Evolutionary conservation across 2,888 invertebrate species (phyloP), one percentile per base, ranked within the genome.

Genomic region (Leucophenga montana): DNA sequence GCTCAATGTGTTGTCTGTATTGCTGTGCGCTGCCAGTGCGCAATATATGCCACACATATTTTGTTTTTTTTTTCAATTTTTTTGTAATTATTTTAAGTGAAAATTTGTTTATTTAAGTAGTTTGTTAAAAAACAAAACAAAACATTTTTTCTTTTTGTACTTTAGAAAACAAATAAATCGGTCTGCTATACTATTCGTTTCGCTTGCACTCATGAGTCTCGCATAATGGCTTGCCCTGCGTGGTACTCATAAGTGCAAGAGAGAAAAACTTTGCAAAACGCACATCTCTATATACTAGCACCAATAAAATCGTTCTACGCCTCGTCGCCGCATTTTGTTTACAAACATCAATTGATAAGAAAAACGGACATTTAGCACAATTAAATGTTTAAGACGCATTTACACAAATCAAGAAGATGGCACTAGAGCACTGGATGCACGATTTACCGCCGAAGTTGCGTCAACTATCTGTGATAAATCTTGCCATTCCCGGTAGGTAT

Each of bases 401-500:
- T 20, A 4, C n/a, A 18, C 9, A 5, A 53, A 14, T 57, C 57
- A 16, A 8, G 39, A 73, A 27, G 22, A 82, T 82, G 85, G 27
- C 78, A 39, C 78, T 77, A 69, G 92, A 92, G 83, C 89, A 91
- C 76, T 95, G 94, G 94, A 95, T 95, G 95, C 89, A 90, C 39
- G 90, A 91, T 72, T 86, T 94, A 77, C 92, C 94, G 66, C 88
- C 89, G 16, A 86, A 89, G 69, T 83, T 94, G 33, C 91, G 91
- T 81, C 88, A 91, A 71, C 73, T 92, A 71, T 92, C 95, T 27
- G 87, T 95, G 70, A 93, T 94, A 76, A 91, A 93, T 82, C 88
- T 95, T 76, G 94, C 94, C 22, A 94, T 95, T 87, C 94, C 94
- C 89, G 94, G 94, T 94, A 90, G 82, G 80, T 82, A 78, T 9